phyloP scores from a whole-genome alignment of 2,888 invertebrate species.

The Drosophila recens region DNA sequence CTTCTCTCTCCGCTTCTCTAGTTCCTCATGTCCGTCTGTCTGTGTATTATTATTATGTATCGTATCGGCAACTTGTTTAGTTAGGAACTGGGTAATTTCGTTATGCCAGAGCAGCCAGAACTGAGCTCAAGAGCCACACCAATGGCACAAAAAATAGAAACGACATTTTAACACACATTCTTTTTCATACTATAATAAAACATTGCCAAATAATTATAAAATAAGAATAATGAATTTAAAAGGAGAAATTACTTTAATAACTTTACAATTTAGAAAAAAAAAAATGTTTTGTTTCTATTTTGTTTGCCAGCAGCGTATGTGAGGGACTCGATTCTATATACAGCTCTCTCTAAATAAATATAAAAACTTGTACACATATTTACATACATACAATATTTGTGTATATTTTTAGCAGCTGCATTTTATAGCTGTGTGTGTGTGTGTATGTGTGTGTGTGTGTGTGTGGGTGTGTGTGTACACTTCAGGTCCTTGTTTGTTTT shows the following conservation, averaged over 20 bases:
- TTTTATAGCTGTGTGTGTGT: constrained; percentile 30
- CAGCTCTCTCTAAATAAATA: constrained; percentile 5
- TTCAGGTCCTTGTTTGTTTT: constrained; percentile 59
- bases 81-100: constrained; percentile 74
- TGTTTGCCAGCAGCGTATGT: constrained; percentile 8
- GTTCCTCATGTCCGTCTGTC: neutral
- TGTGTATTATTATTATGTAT: constrained; percentile 68
- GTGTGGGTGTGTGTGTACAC: constrained; percentile 1
- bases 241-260: no score
- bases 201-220: no score
- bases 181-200: no score
- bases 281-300: no score
- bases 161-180: no score
- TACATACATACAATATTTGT: constrained; percentile 6
- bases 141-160: no score
- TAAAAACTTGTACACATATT: neutral
- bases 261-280: no score
- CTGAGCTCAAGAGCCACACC: constrained; percentile 46
- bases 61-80: constrained; percentile 72
- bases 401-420: constrained; percentile 44
- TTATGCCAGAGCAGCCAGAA: constrained; percentile 52
- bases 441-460: constrained; percentile 8
- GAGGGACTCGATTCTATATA: constrained; percentile 20
- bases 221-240: no score
- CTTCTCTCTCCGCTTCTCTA: neutral